Evolutionary conservation across 2,113 vertebrate species (phyloP).

Genomic region (Paratilapia polleni): DNA sequence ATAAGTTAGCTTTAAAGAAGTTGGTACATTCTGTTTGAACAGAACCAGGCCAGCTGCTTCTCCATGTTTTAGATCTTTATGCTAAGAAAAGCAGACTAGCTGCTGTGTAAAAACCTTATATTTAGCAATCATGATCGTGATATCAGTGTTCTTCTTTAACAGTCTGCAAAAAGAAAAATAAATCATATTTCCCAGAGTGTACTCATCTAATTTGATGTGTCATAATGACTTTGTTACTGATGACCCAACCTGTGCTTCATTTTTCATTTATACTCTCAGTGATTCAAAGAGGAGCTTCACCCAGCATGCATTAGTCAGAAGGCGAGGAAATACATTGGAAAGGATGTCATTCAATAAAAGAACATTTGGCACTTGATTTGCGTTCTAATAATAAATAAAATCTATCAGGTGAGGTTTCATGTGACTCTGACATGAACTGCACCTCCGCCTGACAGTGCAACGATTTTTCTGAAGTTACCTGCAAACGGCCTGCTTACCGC

Average conservation of each 20-base stretch:
- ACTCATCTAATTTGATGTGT: background rate
- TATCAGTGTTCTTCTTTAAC: background rate
- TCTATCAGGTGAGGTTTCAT: conserved; percentile 25
- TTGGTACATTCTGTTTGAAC: background rate
- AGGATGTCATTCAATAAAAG: conserved; percentile 20
- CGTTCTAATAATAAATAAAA: conserved; percentile 11
- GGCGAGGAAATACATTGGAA: background rate
- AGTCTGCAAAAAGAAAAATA: background rate
- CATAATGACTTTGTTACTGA: background rate
- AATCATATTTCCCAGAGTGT: background rate
- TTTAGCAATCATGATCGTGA: background rate
- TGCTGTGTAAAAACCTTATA: background rate
- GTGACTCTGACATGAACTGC: background rate
- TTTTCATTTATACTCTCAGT: background rate
- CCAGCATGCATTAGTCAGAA: background rate
- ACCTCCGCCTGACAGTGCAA: conserved; percentile 1
- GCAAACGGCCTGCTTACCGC: conserved; percentile 11
- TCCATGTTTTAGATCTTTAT: background rate
- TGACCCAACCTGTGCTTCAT: background rate
- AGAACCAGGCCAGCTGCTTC: background rate
- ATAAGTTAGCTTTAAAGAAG: background rate
- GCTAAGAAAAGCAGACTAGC: background rate
- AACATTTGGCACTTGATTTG: background rate
- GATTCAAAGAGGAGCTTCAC: background rate
- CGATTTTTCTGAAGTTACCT: conserved; percentile 29